Evolutionary conservation across 2,113 vertebrate genomes (phyloP).

Genomic region (Origma solitaria): DNA sequence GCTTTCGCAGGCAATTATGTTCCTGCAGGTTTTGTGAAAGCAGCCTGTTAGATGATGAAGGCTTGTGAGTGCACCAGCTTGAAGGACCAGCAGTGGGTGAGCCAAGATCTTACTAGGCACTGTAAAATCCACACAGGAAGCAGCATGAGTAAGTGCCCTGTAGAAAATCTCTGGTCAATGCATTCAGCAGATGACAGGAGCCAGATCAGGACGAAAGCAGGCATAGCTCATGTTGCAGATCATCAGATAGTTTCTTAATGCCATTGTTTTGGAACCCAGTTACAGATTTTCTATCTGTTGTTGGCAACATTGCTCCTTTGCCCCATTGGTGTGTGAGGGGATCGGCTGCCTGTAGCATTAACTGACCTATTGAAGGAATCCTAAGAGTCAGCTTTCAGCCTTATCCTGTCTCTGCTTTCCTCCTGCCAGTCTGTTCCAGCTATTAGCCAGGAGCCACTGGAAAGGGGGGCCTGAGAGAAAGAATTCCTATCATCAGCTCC

Average conservation of each 20-base stretch:
- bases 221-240: background rate
- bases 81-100: background rate
- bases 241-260: background rate
- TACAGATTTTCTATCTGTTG: background rate
- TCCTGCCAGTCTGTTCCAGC: background rate
- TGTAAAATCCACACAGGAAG: background rate
- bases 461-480: background rate
- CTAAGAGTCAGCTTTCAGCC: background rate
- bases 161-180: background rate
- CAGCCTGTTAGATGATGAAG: background rate
- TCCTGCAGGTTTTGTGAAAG: background rate
- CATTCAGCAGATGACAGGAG: background rate
- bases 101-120: background rate
- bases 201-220: background rate
- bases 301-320: background rate
- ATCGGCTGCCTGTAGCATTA: background rate
- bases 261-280: background rate
- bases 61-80: background rate
- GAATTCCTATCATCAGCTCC: accelerated
- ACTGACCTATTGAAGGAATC: background rate
- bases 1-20: background rate
- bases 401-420: background rate
- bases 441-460: background rate
- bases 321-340: accelerated
- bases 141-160: background rate